Conservation (phyloP, 2,888 invertebrate species). For the Sarcophaga caerulescens region DNA sequence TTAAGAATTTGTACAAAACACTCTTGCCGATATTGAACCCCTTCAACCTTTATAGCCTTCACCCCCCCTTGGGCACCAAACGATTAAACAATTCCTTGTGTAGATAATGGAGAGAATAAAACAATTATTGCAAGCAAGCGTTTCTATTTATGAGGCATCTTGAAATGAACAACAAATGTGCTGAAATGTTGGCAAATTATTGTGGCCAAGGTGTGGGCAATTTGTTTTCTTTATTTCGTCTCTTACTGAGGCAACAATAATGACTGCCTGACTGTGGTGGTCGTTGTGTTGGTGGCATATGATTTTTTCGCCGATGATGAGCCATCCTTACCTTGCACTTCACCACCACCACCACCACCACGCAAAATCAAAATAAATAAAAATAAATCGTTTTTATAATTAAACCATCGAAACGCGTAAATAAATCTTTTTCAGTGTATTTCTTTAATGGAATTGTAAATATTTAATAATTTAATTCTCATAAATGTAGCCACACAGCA, state of each 20-base stretch:
- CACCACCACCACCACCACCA: no score
- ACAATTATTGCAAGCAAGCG: slow-evolving; percentile 36
- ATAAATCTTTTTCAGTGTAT: slow-evolving; percentile 67
- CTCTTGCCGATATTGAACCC: background rate
- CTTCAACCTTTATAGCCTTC: no score
- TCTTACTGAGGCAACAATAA: slow-evolving; percentile 9
- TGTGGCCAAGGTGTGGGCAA: slow-evolving; percentile 67
- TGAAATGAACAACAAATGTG: slow-evolving; percentile 63
- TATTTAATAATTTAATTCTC: slow-evolving; percentile 66
- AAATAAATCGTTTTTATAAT: slow-evolving; percentile 67
- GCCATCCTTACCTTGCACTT: background rate
- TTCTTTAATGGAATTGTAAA: slow-evolving; percentile 64
- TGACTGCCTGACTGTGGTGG: background rate
- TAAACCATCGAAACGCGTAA: slow-evolving; percentile 51
- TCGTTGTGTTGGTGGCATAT: background rate
- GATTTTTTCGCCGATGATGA: slow-evolving; percentile 13
- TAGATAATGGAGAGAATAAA: slow-evolving; percentile 39
- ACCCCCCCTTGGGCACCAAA: background rate
- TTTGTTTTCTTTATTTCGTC: slow-evolving; percentile 61
- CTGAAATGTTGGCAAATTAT: slow-evolving; percentile 68
- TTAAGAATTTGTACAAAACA: background rate
- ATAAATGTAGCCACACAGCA: slow-evolving; percentile 30
- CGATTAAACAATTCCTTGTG: background rate
- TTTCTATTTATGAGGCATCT: slow-evolving; percentile 62
- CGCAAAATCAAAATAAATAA: slow-evolving; percentile 23